These are phyloP conservation scores for Aeoliscus strigatus DNA, from an alignment of 2,797 vertebrate genomes.

Conservation along the genomic window DNA sequence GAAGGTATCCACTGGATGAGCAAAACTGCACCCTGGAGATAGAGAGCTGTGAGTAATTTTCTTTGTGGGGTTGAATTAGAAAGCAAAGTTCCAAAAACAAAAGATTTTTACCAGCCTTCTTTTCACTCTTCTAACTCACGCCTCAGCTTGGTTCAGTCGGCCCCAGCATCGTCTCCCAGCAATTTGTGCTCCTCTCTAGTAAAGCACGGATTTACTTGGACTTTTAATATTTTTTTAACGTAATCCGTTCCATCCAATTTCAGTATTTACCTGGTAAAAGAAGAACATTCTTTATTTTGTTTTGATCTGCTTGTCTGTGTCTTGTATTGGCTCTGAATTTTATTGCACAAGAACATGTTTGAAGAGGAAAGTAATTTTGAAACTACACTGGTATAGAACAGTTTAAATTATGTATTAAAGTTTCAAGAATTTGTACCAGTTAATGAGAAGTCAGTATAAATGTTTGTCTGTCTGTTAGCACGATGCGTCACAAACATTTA, in stretches of 20 bases:
- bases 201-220: conserved; percentile 22
- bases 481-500: too few species aligned
- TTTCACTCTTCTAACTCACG: background rate
- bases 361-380: too few species aligned
- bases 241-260: conserved; percentile 33
- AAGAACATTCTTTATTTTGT: too few species aligned
- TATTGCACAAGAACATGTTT: too few species aligned
- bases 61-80: background rate
- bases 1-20: conserved; percentile 86
- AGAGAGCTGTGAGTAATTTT: conserved; percentile 76
- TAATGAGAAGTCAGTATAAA: too few species aligned
- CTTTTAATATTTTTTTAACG: conserved; percentile 32
- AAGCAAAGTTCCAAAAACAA: too few species aligned
- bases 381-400: too few species aligned
- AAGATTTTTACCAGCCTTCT: background rate
- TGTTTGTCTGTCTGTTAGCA: too few species aligned
- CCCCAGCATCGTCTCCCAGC: background rate
- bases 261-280: conserved; percentile 17
- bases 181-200: conserved; percentile 1
- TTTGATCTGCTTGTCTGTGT: too few species aligned
- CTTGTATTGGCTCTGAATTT: too few species aligned
- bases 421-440: too few species aligned
- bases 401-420: too few species aligned
- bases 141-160: conserved; percentile 3
- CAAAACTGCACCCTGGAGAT: conserved; percentile 78